Evolutionary conservation across 2,797 vertebrate species (phyloP).

Genomic region (Xenops minutus): DNA sequence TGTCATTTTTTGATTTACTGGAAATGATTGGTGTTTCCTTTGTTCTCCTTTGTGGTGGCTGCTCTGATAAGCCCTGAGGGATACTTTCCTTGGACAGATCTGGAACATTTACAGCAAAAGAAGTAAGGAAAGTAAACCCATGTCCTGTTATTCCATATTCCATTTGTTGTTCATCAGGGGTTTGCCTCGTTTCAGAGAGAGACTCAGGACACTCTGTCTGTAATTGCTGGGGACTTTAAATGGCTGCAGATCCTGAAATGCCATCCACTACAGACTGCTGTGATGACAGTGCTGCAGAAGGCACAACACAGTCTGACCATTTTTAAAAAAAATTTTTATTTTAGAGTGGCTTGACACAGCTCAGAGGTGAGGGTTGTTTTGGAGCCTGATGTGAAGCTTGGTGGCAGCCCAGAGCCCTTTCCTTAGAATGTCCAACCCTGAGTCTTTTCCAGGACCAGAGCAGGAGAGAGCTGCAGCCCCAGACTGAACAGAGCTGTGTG

Average conservation of each 20-base stretch:
- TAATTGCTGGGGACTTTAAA: background rate
- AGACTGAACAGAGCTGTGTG: background rate
- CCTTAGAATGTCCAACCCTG: background rate
- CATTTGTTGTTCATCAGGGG: background rate
- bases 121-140: background rate
- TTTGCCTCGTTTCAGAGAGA: background rate
- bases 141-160: slow-evolving; percentile 28
- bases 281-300: background rate
- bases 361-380: background rate
- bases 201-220: background rate
- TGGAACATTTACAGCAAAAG: slow-evolving; percentile 28
- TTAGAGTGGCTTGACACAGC: background rate
- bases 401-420: background rate
- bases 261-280: background rate
- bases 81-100: slow-evolving; percentile 32
- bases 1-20: slow-evolving; percentile 62
- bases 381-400: background rate
- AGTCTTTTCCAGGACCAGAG: background rate
- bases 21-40: slow-evolving; percentile 69
- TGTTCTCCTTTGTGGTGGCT: slow-evolving; percentile 55
- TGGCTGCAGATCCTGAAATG: background rate
- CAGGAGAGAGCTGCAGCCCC: background rate
- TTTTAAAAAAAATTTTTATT: background rate
- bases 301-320: background rate
- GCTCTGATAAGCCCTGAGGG: slow-evolving; percentile 51